These are phyloP conservation scores for Sericinus montela DNA, from an alignment of 2,888 invertebrate species.

Conservation along the genomic window DNA sequence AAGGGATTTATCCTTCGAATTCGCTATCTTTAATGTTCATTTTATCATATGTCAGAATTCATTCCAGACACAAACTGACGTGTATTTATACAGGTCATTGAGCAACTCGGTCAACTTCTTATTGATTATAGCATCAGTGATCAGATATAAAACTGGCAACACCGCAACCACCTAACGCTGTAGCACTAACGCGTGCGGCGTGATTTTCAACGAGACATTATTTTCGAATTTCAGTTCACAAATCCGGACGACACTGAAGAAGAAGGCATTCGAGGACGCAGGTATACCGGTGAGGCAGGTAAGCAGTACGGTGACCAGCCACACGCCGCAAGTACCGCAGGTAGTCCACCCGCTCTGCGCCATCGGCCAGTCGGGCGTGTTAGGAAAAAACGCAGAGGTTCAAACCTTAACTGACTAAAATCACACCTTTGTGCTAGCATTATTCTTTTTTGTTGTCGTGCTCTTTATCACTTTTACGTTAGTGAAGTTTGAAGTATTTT, in stretches of 20 bases:
- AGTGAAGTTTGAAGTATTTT: constrained; percentile 50
- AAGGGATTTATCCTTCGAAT: too few species aligned
- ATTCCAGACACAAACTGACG: too few species aligned
- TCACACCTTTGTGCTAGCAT: constrained; percentile 31
- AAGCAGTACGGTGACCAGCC: constrained; percentile 71
- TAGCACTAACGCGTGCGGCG: too few species aligned
- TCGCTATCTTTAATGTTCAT: too few species aligned
- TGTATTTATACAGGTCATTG: too few species aligned
- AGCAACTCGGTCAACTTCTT: too few species aligned
- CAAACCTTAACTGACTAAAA: constrained; percentile 63
- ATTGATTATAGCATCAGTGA: too few species aligned
- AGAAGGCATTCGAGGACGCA: constrained; percentile 93
- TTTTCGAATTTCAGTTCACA: constrained; percentile 83
- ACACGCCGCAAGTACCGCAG: constrained; percentile 44
- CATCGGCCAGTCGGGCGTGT: constrained; percentile 55
- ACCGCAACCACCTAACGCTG: too few species aligned
- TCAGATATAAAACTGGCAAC: too few species aligned
- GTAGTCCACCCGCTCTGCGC: constrained; percentile 53
- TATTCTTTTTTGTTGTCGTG: constrained; percentile 28
- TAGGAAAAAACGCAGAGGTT: constrained; percentile 79
- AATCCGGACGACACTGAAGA: constrained; percentile 90
- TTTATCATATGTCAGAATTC: too few species aligned
- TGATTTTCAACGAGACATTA: background rate
- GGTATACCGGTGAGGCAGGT: constrained; percentile 86
- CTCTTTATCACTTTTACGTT: constrained; percentile 36